Evolutionary conservation across 2,113 vertebrate genomes (phyloP).

Genomic region (Rallus limicola): DNA sequence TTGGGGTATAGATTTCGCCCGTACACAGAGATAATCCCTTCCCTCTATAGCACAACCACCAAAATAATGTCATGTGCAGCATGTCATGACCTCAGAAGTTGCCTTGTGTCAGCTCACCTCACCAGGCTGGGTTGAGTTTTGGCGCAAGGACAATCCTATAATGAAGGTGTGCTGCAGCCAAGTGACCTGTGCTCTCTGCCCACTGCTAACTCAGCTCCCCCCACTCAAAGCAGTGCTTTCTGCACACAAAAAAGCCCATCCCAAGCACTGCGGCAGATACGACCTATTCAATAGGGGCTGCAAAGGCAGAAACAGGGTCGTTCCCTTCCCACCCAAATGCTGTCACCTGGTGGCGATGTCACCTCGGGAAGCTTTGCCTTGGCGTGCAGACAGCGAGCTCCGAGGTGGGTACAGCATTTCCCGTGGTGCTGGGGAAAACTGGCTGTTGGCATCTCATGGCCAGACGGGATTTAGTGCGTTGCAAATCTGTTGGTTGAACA

Average conservation of each 20-base stretch:
- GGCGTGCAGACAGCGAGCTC: background rate
- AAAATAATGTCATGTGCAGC: background rate
- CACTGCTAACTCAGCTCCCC: background rate
- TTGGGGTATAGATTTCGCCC: background rate
- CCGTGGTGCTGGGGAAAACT: background rate
- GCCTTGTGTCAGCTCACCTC: accelerated
- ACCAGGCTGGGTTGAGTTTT: background rate
- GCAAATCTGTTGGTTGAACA: background rate
- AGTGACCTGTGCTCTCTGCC: background rate
- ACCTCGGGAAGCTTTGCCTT: background rate
- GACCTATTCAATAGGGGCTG: background rate
- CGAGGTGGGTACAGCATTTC: background rate
- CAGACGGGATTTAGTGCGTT: background rate
- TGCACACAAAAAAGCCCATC: background rate
- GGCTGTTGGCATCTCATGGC: background rate
- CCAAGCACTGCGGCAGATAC: background rate
- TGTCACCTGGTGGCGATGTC: background rate
- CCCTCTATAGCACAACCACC: background rate
- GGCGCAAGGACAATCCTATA: background rate
- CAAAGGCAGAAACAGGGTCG: background rate
- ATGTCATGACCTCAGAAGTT: background rate
- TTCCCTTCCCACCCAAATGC: background rate
- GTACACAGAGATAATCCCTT: background rate
- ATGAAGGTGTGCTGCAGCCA: background rate
- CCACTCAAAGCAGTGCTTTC: background rate